Base-by-base conservation (phyloP, 2,113 vertebrate genomes). In the Rhinolophus ferrumequinum region DNA sequence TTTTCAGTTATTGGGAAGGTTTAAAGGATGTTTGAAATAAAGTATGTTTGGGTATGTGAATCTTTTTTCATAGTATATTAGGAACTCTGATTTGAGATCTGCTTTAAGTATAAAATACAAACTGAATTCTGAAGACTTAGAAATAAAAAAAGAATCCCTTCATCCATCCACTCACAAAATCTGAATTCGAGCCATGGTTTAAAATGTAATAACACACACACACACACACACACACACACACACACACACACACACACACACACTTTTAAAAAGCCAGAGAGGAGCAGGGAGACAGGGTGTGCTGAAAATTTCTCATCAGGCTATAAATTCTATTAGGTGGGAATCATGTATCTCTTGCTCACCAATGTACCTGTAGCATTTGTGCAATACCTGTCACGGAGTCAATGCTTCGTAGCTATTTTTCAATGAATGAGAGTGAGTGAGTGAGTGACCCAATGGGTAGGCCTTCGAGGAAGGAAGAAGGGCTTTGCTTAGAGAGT, bases 61-160 rank as follows among this genome's bases (percentile, higher is more conserved):
- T 90, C 56, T 58, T 75, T 86, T 67, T 73, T 6, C 70, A 73
- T 44, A 58, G 5, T 76, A 13, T 72, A 44, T 72, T 92, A 50
- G 41, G 33, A 84, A 89, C 30, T 77, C 62, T 73, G 62, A 38
- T 44, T 91, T 52, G 67, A 91, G 52, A 75, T 73, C 26, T 89
- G 35, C 28, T 88, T 26, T 54, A 30, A 19, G 30, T 86, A 28
- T 75, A 64, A 80, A 89, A 80, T 35, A 72, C 16, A 60, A 73
- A 81, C 28, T 56, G 80, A 26, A 90, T 81, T 81, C 75, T 60
- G 58, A 79, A 60, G 35, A 28, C n/a, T 73, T 73, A 67, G 28
- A 82, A 52, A 60, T n/a, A 44, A 44, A 66, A 83, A 90, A 80
- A 28, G 8, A 52, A 41, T 38, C 47, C 52, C 38, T 66, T 41